These are phyloP conservation scores for Subacronicta megacephala DNA, from an alignment of 2,888 invertebrate genomes.

Conservation along the genomic window DNA sequence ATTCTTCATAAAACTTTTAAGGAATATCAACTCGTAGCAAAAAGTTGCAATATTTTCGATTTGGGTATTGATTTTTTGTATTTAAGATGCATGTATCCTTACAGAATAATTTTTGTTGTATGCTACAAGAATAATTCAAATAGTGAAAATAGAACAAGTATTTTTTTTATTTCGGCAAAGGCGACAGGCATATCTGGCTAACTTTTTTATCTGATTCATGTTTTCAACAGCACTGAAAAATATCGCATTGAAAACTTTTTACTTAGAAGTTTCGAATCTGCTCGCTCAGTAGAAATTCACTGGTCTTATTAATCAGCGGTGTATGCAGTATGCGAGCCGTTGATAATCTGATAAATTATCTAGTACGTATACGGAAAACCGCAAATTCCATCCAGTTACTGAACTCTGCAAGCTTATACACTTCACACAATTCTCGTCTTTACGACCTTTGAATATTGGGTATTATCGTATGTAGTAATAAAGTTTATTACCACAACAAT, in stretches of 20 bases:
- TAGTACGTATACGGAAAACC: constrained; percentile 58
- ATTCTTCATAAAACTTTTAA: too few relatives aligned
- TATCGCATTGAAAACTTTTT: constrained; percentile 25
- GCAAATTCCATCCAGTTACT: constrained; percentile 46
- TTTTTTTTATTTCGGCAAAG: too few relatives aligned
- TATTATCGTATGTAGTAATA: constrained; percentile 15
- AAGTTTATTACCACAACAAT: constrained; percentile 33
- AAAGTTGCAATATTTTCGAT: too few relatives aligned
- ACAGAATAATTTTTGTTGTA: too few relatives aligned
- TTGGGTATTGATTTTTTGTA: too few relatives aligned
- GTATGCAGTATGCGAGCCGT: constrained; percentile 50
- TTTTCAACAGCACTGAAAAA: too few relatives aligned
- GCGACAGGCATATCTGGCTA: too few relatives aligned
- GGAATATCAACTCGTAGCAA: too few relatives aligned
- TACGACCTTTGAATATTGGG: constrained; percentile 25
- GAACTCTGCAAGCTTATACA: constrained; percentile 18
- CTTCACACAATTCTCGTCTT: constrained; percentile 28
- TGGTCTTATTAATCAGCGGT: constrained; percentile 49
- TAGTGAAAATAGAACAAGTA: too few relatives aligned
- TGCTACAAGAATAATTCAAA: too few relatives aligned
- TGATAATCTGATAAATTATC: constrained; percentile 66
- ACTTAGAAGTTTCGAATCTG: constrained; percentile 40
- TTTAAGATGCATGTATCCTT: too few relatives aligned
- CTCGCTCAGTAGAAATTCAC: constrained; percentile 24
- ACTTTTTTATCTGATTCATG: too few relatives aligned